Conservation (phyloP, 2,888 invertebrate genomes). For the Mechanitis mazaeus region DNA sequence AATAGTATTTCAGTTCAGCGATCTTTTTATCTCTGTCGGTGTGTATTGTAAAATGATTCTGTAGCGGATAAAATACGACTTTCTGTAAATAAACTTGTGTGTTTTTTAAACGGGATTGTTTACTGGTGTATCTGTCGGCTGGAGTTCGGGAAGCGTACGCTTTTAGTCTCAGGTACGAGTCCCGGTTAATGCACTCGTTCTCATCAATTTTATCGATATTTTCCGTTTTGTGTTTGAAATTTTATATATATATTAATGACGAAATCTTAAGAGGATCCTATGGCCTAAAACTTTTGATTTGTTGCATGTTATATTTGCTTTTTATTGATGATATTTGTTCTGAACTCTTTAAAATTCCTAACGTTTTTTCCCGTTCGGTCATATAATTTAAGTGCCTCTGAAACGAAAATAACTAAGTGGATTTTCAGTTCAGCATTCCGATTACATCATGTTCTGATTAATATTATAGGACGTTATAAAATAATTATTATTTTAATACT, state of each 20-base stretch:
- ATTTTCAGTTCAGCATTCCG: conserved; percentile 49
- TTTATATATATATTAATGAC: conserved; percentile 17
- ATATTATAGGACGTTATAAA: background rate
- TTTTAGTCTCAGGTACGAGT: conserved; percentile 52
- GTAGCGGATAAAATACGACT: conserved; percentile 30
- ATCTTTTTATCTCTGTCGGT: conserved; percentile 15
- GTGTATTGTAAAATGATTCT: conserved; percentile 26
- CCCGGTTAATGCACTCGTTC: conserved; percentile 60
- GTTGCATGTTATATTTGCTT: conserved; percentile 6
- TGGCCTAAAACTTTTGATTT: conserved; percentile 1
- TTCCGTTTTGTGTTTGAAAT: conserved; percentile 42
- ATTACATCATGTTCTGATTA: conserved; percentile 52
- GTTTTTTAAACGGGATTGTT: conserved; percentile 52
- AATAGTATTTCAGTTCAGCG: background rate
- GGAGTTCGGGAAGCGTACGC: conserved; percentile 47
- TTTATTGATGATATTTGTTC: conserved; percentile 26
- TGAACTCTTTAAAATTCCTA: conserved; percentile 51
- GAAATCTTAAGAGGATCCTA: conserved; percentile 14
- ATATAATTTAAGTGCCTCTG: conserved; percentile 49
- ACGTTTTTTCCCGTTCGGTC: conserved; percentile 58
- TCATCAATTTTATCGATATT: conserved; percentile 44
- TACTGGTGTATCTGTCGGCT: conserved; percentile 49
- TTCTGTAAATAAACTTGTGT: conserved; percentile 32
- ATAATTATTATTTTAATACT: background rate
- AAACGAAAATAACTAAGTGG: conserved; percentile 55